Base-by-base conservation (phyloP, 2,797 vertebrate genomes). In the Malurus leucopterus region DNA sequence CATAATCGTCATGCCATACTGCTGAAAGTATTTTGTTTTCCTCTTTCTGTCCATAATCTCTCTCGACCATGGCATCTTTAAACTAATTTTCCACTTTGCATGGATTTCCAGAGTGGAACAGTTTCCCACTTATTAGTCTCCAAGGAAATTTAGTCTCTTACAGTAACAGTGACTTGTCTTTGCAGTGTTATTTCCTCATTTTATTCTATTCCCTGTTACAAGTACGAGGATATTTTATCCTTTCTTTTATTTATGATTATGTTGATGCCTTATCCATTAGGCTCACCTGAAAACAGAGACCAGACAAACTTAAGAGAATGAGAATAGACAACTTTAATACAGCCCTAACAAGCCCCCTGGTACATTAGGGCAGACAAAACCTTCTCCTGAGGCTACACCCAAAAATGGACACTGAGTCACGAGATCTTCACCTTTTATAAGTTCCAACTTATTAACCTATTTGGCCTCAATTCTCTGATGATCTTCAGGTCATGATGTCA, bases 1-100 rank as follows among this genome's bases (percentile, higher is more conserved):
- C 1, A 0, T 32, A 79, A 49, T 22, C 3, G 1, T 69, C 46
- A 65, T 38, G 5, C 5, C 21, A 26, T n/a, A 46, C 7, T 38
- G 19, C 4, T 23, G 59, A 63, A 88, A 43, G 1, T 32, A 19
- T 70, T 86, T 75, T 58, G 4, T 50, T 74, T 81, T 69, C 27
- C 20, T 82, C 17, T 32, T 76, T 57, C 40, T 65, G 17, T 43
- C 14, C 47, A 58, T 58, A 50, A 38, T 34, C 6, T 63, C 2
- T 61, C n/a, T 68, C 67, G 20, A 78, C 4, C 4, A 23, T 46
- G 24, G 21, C 12, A 19, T 24, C 5, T 79, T 87, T 61, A 55
- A 51, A 72, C 4, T 71, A 34, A 21, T 43, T 81, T 90, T 70
- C 22, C 22, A 70, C 22, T 57, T 30, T 46, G 11, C 5, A n/a